Percentiles rank a stretch among this genome's conserved stretches.
phyloP scores from a whole-genome alignment of 2,113 vertebrate species.

The Strix aluco region DNA sequence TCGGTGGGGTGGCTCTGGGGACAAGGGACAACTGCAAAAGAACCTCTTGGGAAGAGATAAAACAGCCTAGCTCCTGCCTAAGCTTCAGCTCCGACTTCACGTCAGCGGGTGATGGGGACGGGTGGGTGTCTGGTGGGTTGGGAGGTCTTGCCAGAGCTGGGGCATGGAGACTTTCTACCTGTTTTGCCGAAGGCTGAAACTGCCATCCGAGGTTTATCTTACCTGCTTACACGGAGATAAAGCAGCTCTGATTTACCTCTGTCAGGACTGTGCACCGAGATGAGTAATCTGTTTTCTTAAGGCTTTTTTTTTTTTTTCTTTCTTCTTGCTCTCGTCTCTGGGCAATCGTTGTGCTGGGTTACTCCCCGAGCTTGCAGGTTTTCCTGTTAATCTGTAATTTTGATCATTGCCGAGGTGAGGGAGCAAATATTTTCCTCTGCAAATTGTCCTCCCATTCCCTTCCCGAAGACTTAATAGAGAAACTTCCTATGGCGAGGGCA shows the following conservation, averaged over 20 bases:
- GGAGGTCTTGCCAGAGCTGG: accelerated
- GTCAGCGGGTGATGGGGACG: accelerated
- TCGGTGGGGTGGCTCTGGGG: neutral
- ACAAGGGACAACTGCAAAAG: accelerated
- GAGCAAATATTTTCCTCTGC: neutral
- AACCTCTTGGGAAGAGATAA: neutral
- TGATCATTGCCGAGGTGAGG: neutral
- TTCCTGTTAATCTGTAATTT: slow-evolving; percentile 45
- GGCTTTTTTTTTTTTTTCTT: neutral
- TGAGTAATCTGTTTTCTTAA: slow-evolving; percentile 17
- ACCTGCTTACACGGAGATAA: neutral
- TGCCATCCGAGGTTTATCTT: neutral
- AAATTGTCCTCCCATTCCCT: neutral
- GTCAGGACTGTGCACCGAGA: neutral
- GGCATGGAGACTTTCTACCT: neutral
- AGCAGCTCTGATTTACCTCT: neutral
- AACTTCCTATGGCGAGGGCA: neutral
- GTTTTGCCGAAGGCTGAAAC: neutral
- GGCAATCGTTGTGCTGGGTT: neutral
- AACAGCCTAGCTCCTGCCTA: neutral
- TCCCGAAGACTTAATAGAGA: neutral
- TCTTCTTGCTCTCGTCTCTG: neutral
- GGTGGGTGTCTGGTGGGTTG: neutral
- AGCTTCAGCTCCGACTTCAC: neutral
- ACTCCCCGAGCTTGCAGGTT: neutral